A percentile compares a stretch with the other conserved stretches of the same genome.
phyloP scores from a whole-genome alignment of 2,888 invertebrate species.

The Drosophila colorata region DNA sequence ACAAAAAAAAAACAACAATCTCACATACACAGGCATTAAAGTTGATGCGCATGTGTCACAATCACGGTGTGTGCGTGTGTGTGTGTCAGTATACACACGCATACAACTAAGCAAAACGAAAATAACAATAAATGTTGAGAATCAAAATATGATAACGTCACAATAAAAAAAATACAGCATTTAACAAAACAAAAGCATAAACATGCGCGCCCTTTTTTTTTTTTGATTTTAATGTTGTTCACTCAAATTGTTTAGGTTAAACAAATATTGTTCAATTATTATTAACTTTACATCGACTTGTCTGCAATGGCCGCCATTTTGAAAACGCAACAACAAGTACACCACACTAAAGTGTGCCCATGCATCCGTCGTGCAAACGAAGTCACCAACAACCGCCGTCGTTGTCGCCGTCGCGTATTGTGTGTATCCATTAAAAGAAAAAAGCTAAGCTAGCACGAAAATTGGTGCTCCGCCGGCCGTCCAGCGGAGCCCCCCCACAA shows the following conservation, averaged over 20 bases:
- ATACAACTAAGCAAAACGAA: constrained; percentile 27
- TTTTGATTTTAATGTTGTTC: neutral
- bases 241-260: neutral
- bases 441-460: constrained; percentile 46
- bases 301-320: constrained; percentile 60
- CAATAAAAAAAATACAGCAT: constrained; percentile 12
- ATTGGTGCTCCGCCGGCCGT: constrained; percentile 69
- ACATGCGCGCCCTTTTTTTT: constrained; percentile 15
- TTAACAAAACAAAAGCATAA: constrained; percentile 17
- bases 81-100: constrained; percentile 33
- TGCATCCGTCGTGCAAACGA: constrained; percentile 68
- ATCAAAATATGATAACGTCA: constrained; percentile 25
- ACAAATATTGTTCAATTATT: constrained; percentile 34
- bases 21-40: constrained; percentile 7
- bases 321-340: constrained; percentile 66
- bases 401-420: constrained; percentile 53
- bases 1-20: constrained; percentile 19
- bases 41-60: constrained; percentile 57
- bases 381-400: constrained; percentile 58
- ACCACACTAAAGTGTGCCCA: constrained; percentile 54
- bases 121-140: constrained; percentile 47
- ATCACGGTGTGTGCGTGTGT: neutral
- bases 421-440: constrained; percentile 52
- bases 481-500: constrained; percentile 40
- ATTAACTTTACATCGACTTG: constrained; percentile 42